Conservation (phyloP, 2,113 vertebrate species). For the Dendrocopos noguchii region DNA sequence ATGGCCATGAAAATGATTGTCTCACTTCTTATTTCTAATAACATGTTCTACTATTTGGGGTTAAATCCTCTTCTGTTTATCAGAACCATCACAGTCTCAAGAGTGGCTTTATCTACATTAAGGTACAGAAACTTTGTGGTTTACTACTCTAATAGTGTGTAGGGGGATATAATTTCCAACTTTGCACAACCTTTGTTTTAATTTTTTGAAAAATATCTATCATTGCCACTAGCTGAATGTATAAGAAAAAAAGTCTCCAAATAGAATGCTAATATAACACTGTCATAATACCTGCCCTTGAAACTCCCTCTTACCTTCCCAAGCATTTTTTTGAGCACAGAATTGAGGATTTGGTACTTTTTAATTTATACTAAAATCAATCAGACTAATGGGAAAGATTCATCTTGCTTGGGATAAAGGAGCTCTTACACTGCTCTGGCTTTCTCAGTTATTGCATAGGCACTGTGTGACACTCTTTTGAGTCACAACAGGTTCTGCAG, state of each 20-base stretch:
- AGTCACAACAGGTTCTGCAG: neutral
- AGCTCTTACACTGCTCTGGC: neutral
- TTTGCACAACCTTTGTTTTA: neutral
- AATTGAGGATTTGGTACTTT: neutral
- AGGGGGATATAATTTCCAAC: neutral
- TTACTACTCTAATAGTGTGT: neutral
- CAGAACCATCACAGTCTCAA: neutral
- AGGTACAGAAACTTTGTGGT: neutral
- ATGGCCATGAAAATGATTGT: neutral
- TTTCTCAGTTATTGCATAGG: neutral
- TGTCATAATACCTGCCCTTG: neutral
- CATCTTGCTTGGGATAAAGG: neutral
- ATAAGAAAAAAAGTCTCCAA: neutral
- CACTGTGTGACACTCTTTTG: neutral
- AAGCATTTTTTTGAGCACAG: neutral
- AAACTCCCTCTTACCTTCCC: neutral
- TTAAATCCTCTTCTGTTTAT: neutral
- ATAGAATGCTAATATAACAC: neutral
- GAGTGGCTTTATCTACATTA: neutral
- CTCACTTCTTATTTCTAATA: neutral
- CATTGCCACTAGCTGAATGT: neutral
- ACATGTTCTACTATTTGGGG: neutral
- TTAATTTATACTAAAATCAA: neutral
- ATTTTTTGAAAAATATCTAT: neutral
- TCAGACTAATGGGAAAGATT: neutral